Base-by-base conservation (phyloP, 2,888 invertebrate species). In the Arge pagana region DNA sequence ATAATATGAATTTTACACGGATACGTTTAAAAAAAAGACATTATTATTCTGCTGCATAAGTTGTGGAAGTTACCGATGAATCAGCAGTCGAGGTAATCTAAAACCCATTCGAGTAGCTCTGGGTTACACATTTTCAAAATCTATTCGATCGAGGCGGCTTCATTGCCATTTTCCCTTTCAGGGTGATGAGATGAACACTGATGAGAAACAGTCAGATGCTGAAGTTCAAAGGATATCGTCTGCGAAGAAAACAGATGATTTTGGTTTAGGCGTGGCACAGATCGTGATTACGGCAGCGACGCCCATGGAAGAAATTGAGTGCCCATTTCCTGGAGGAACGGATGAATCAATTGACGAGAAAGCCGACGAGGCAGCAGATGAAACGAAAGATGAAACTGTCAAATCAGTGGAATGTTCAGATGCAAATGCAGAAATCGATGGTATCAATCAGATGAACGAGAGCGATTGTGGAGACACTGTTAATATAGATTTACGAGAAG, bases 231-330 rank as follows among this genome's bases (percentile, higher is more conserved):
- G 23, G 50, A 49, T 54, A 58, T 28, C 36, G 55, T 21, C 45
- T 23, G 31, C 45, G 7, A 18, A 45, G 24, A 35, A 45, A 45
- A 45, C 45, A 54, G 80, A 83, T 62, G 84, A 85, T 61, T 80
- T 83, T 63, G 89, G 89, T 63, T 82, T 93, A 58, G 90, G 89
- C 57, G 91, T 91, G 64, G 92, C 91, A 48, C 90, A 92, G 77
- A 94, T 95, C 65, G 92, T 93, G 53, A 93, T 95, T 76, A 95
- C 94, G 39, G 93, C 93, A 49, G 94, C 95, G 59, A 95, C 95
- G 35, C 95, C 95, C 36, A 92, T 92, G 89, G 94, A 95, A 78
- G 91, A 92, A 70, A 83, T 89, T 31, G 91, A 90, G 62, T 87
- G 85, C 70, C 84, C 86, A 26, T 90, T 90, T 79, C 90, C 90